Percentiles rank a stretch among this genome's conserved stretches.
phyloP scores from a whole-genome alignment of 2,888 invertebrate genomes.

The Andrena dorsata region DNA sequence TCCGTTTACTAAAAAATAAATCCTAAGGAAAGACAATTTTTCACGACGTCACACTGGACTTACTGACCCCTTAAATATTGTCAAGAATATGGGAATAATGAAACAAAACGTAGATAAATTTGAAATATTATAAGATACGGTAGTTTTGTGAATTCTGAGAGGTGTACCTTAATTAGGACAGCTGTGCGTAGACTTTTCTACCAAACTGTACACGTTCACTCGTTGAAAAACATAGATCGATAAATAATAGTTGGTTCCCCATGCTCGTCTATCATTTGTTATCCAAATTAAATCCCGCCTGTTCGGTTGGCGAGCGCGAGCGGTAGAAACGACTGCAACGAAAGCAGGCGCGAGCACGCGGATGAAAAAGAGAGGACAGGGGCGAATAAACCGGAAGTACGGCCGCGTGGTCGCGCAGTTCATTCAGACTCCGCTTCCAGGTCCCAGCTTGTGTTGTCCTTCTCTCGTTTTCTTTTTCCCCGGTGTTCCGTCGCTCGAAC shows the following conservation, averaged over 20 bases:
- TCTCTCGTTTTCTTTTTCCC: slow-evolving; percentile 23
- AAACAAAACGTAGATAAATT: no score
- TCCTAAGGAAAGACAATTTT: no score
- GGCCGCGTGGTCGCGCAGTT: slow-evolving; percentile 75
- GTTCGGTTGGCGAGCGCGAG: background rate
- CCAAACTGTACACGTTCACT: background rate
- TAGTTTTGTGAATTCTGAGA: no score
- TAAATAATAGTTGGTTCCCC: background rate
- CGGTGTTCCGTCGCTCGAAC: slow-evolving; percentile 57
- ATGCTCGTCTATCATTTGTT: slow-evolving; percentile 24
- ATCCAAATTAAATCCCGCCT: slow-evolving; percentile 39
- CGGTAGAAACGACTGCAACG: slow-evolving; percentile 13
- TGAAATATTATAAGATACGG: no score
- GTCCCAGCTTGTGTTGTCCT: slow-evolving; percentile 52
- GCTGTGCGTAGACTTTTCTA: no score
- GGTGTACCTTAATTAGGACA: no score
- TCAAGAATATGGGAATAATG: no score
- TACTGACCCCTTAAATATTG: no score
- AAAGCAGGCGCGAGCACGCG: slow-evolving; percentile 14
- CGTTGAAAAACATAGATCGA: background rate
- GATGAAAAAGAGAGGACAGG: slow-evolving; percentile 31
- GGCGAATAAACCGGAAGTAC: slow-evolving; percentile 75
- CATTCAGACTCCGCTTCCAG: slow-evolving; percentile 75
- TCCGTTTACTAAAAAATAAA: no score
- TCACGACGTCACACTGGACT: no score